Evolutionary conservation across 2,797 vertebrate genomes (phyloP), one percentile per base, ranked within the genome.

Genomic region (Amphiprion clarkii): DNA sequence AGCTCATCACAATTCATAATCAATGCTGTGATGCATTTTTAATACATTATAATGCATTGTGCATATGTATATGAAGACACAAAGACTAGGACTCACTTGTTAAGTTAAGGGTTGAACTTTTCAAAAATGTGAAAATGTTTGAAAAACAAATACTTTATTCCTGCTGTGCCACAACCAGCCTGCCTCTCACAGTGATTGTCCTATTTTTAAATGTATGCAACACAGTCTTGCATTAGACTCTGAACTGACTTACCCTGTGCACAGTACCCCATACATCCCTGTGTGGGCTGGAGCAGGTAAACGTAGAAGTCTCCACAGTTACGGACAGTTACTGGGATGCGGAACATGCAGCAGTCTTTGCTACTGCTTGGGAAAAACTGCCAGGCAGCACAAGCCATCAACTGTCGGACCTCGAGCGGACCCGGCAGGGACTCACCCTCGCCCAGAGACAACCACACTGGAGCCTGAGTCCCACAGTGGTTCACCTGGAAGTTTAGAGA

Each of bases 251-350:
- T 56, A n/a, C 96, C 97, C 93, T 98, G 91, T 70, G 97, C 96
- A 65, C 98, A 99, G 87, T 98, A 99, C 2, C 95, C 97, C 97
- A 98, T 98, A 83, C 96, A 98, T 40, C 96, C 96, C 84, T 96
- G 96, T 0, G 96, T 98, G 16, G 97, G 96, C 69, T 97, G 96
- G 5, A 98, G 95, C 3, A 97, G 94, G 84, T 99, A 98, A 44
- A 98, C 94, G 64, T 94, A 97, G 91, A 97, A 98, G 16, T 85
- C 90, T n/a, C 96, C 96, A 0, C 97, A 98, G 90, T 96, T 97
- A 56, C 96, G 94, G 27, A 98, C 95, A 0, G 94, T 95, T 78
- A 98, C 92, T 0, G 97, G 97, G 84, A 99, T 95, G 79, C 91
- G 95, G 84, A 98, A 98, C 84, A 97, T 93, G 84, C 97, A 99